phyloP scores from a whole-genome alignment of 2,888 invertebrate species.

The Mythimna ferrago region DNA sequence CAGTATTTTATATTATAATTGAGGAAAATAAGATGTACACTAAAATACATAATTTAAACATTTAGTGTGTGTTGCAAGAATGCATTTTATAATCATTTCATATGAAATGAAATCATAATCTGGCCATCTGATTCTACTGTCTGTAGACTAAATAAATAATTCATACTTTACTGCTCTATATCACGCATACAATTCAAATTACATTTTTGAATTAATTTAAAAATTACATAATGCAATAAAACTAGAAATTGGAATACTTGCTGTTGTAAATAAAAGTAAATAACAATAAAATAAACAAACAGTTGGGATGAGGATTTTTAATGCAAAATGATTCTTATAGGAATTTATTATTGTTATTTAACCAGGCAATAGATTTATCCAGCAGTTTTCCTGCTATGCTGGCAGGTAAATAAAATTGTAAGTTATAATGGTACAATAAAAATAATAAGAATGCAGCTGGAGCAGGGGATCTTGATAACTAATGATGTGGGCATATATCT shows the following conservation, averaged over 20 bases:
- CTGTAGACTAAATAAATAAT: constrained; percentile 46
- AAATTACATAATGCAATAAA: constrained; percentile 7
- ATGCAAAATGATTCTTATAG: not conserved
- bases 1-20: constrained; percentile 18
- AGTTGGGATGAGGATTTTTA: not conserved
- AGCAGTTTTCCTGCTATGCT: constrained; percentile 33
- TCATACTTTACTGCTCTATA: constrained; percentile 42
- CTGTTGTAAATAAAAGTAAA: not conserved
- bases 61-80: constrained; percentile 26
- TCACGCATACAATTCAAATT: constrained; percentile 25
- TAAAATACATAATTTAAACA: constrained; percentile 8
- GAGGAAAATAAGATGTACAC: constrained; percentile 32
- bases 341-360: not conserved
- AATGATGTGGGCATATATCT: constrained; percentile 4
- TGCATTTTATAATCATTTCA: constrained; percentile 32
- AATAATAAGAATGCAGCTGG: not conserved
- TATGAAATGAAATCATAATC: constrained; percentile 16
- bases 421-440: not conserved
- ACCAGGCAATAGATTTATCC: not conserved
- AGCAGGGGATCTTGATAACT: not conserved
- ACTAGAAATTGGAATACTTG: constrained; percentile 3
- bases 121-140: constrained; percentile 24
- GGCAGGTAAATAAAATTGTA: constrained; percentile 17
- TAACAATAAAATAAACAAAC: not conserved
- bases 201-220: constrained; percentile 24